Base-by-base conservation (phyloP, 1,140 invertebrate species). In the Cydia pomonella region DNA sequence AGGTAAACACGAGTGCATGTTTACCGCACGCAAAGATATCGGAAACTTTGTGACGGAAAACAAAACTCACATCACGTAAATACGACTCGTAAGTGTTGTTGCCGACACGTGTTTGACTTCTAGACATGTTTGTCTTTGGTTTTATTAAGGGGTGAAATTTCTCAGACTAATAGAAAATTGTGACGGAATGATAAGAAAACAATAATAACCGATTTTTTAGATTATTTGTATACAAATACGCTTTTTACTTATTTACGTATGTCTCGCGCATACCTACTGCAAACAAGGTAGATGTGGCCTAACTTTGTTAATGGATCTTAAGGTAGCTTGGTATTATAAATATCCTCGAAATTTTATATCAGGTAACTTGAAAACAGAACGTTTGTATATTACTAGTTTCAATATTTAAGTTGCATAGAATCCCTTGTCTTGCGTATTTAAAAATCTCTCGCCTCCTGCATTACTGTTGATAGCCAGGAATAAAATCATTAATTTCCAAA, bases 401-500 rank as follows among this genome's bases (percentile, higher is more conserved):
- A n/a, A n/a, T n/a, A n/a, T n/a, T n/a, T n/a, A n/a, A n/a, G n/a
- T n/a, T n/a, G n/a, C n/a, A n/a, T n/a, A n/a, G n/a, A n/a, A n/a
- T n/a, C n/a, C n/a, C n/a, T n/a, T 38, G 9, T 38, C 23, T 27
- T n/a, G n/a, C n/a, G n/a, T n/a, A 29, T 33, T 66, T 27, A 69
- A 18, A 13, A 50, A 18, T 38, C 33, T 38, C 33, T 38, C 64
- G 64, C 27, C 33, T 38, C 6, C 29, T 27, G n/a, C 64, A 78
- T 83, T 78, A 69, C 73, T 78, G 82, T 84, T 89, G 89, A 92
- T 87, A 89, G 86, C 86, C 78, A 80, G 88, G 75, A 82, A 84
- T 92, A 89, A 92, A 92, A 91, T 89, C 86, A 91, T 92, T 91
- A 89, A 92, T 90, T 44, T 90, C 84, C 78, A 84, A 90, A 88